Conservation (phyloP, 2,888 invertebrate genomes). For the Bhutanitis thaidina region DNA sequence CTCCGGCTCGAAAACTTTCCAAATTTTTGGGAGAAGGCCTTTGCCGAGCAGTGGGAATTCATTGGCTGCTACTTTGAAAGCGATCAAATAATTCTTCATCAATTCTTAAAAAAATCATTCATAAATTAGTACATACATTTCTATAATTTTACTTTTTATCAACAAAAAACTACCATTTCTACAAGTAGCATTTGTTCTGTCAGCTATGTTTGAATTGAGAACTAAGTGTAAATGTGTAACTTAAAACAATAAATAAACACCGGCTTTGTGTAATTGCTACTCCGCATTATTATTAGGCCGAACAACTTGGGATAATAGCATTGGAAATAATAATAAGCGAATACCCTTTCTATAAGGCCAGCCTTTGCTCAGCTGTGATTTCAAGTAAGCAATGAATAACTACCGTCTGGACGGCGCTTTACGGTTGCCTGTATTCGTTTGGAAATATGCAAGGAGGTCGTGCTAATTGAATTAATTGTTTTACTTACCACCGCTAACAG, state of each 20-base stretch:
- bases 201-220: too few species aligned
- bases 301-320: constrained; percentile 20
- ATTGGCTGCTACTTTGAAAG: too few species aligned
- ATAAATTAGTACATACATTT: too few species aligned
- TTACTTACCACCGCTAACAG: constrained; percentile 91
- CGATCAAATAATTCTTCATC: too few species aligned
- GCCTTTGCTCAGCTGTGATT: constrained; percentile 11
- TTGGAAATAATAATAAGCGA: constrained; percentile 19
- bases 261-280: constrained; percentile 23
- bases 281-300: constrained; percentile 24
- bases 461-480: constrained; percentile 24
- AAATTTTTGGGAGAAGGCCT: too few species aligned
- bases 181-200: too few species aligned
- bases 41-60: too few species aligned
- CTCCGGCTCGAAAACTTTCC: too few species aligned
- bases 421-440: constrained; percentile 4
- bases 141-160: too few species aligned
- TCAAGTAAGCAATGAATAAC: constrained; percentile 17
- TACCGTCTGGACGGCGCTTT: constrained; percentile 1
- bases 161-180: too few species aligned
- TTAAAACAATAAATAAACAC: constrained; percentile 11
- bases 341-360: constrained; percentile 17
- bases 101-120: too few species aligned
- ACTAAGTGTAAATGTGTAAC: constrained; percentile 14
- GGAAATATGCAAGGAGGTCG: constrained; percentile 16